phyloP scores from a whole-genome alignment of 2,113 vertebrate species.

The Bos taurus region DNA sequence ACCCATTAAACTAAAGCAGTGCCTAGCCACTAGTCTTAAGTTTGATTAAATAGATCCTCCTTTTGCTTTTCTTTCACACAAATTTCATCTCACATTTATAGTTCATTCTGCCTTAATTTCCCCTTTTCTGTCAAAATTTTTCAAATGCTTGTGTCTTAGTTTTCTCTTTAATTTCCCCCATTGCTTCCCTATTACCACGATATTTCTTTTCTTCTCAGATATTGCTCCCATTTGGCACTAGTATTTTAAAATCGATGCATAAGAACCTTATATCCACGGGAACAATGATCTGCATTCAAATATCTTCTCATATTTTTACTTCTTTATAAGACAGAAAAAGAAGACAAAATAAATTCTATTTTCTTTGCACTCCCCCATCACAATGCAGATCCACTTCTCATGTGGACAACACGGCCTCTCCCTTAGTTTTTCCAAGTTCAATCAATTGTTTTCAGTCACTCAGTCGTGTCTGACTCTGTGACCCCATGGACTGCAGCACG shows the following conservation, averaged over 20 bases:
- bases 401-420: no score
- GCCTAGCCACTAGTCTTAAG: not conserved
- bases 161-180: not conserved
- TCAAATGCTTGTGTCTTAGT: not conserved
- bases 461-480: rapidly evolving
- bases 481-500: rapidly evolving
- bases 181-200: not conserved
- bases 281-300: not conserved
- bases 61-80: not conserved
- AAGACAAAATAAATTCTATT: not conserved
- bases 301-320: not conserved
- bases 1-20: not conserved
- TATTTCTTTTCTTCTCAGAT: not conserved
- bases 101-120: not conserved
- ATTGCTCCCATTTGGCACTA: not conserved
- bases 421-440: not conserved
- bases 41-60: not conserved
- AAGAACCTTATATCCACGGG: not conserved
- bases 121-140: not conserved
- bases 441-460: not conserved
- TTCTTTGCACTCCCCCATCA: not conserved
- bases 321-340: not conserved
- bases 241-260: not conserved
- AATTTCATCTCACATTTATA: slow-evolving; percentile 16
- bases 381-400: not conserved